Base-by-base conservation (phyloP, 2,113 vertebrate genomes). In the Engraulis encrasicolus region DNA sequence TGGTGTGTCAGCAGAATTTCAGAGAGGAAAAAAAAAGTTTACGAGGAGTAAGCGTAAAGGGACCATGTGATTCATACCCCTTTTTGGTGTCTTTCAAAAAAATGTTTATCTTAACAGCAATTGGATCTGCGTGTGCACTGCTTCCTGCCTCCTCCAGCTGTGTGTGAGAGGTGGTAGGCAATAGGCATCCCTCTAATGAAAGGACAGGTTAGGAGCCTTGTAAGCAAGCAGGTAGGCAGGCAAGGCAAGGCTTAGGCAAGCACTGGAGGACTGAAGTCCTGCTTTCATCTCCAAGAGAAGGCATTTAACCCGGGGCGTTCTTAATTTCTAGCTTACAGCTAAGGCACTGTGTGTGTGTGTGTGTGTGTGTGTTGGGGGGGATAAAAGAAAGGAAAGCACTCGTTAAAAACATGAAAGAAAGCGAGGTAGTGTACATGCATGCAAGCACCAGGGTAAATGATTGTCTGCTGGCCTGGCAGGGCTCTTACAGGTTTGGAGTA, bases 341-440 rank as follows among this genome's bases (percentile, higher is more conserved):
- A 11, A 71, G 66, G 11, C 0, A 23, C 50, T 17, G 27, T 19
- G 66, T 34, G 27, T n/a, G n/a, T n/a, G n/a, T n/a, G n/a, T n/a
- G n/a, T n/a, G n/a, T n/a, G n/a, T n/a, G n/a, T n/a, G n/a, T n/a
- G n/a, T n/a, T n/a, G n/a, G n/a, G 31, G 66, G 66, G 66, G 34
- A 50, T 52, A 82, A 78, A n/a, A 38, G n/a, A 27, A 27, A n/a
- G 15, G 74, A 78, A 82, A 31, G 49, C n/a, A 4, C 66, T 77
- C 79, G 40, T 85, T 78, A 54, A 77, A 81, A 40, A 81, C 79
- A 81, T 81, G 79, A 85, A 85, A 81, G n/a, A n/a, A n/a, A n/a
- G n/a, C n/a, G n/a, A n/a, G n/a, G 79, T 18, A 1, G 50, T 31
- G 34, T 38, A 49, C 36, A 74, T 50, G 20, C 50, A 18, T n/a